Conservation (phyloP, 1,140 invertebrate species). For the Euura lappo region DNA sequence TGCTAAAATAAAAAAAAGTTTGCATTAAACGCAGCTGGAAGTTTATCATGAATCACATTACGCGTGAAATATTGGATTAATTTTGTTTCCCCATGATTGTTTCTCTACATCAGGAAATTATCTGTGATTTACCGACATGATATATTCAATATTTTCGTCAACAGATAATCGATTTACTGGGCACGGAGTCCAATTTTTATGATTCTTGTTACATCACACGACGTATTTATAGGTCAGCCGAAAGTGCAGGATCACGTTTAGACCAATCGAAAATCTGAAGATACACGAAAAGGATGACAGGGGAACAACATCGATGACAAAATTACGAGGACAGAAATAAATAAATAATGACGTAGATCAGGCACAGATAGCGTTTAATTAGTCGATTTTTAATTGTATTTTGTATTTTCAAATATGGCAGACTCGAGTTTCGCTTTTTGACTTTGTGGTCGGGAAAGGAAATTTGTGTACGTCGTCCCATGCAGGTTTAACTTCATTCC, state of each 20-base stretch:
- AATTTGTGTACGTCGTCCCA: too few species aligned
- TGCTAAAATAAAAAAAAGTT: background rate
- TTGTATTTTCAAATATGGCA: background rate
- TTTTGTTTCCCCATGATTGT: background rate
- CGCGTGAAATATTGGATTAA: background rate
- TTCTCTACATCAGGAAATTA: background rate
- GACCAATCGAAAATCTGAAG: conserved; percentile 17
- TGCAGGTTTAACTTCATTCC: too few species aligned
- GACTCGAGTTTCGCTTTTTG: too few species aligned
- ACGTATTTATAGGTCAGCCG: conserved; percentile 17
- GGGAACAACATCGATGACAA: too few species aligned
- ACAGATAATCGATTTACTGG: background rate
- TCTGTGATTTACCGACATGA: background rate
- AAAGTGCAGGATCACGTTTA: conserved; percentile 7
- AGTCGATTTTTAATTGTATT: background rate
- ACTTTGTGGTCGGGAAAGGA: too few species aligned
- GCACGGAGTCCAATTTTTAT: background rate
- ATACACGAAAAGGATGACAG: background rate
- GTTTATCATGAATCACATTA: background rate
- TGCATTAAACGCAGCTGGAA: background rate
- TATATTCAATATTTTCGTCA: background rate
- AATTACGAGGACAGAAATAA: conserved; percentile 9
- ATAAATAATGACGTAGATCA: conserved; percentile 39
- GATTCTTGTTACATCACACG: conserved; percentile 29
- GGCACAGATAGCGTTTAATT: conserved; percentile 47